These are phyloP conservation scores for Datnioides undecimradiatus DNA, from an alignment of 2,113 vertebrate species.

Conservation along the genomic window DNA sequence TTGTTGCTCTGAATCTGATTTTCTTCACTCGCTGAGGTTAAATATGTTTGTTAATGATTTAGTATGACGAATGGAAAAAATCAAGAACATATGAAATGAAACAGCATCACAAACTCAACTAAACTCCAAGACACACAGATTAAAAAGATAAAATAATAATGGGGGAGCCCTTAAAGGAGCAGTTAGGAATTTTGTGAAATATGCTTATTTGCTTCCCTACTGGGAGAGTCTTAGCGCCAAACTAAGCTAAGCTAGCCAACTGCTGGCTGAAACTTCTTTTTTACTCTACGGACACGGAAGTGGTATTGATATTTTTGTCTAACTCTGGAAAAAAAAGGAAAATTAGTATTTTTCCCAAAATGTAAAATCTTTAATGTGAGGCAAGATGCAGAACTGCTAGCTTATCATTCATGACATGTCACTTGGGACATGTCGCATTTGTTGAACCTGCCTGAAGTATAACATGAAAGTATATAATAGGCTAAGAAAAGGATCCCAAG, in stretches of 20 bases:
- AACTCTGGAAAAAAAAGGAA: neutral
- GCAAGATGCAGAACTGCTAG: neutral
- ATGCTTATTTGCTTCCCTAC: neutral
- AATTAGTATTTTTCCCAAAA: neutral
- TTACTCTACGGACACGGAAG: neutral
- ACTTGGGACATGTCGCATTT: neutral
- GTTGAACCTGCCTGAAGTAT: neutral
- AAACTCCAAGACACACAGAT: neutral
- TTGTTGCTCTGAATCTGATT: slow-evolving; percentile 17
- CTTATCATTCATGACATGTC: neutral
- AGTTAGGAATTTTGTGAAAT: neutral
- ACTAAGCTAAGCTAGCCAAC: neutral
- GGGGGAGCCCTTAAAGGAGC: neutral
- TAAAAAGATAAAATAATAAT: neutral
- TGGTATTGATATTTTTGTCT: neutral
- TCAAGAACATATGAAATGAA: neutral
- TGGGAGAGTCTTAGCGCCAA: neutral
- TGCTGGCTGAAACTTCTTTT: neutral
- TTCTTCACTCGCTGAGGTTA: neutral
- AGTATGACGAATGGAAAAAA: neutral
- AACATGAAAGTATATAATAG: neutral
- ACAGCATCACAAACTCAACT: neutral
- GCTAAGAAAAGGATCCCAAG: slow-evolving; percentile 17
- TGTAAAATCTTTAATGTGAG: too few species aligned
- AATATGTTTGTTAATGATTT: slow-evolving; percentile 14